Evolutionary conservation across 2,797 vertebrate genomes (phyloP).

Genomic region (Synaphobranchus kaupii): DNA sequence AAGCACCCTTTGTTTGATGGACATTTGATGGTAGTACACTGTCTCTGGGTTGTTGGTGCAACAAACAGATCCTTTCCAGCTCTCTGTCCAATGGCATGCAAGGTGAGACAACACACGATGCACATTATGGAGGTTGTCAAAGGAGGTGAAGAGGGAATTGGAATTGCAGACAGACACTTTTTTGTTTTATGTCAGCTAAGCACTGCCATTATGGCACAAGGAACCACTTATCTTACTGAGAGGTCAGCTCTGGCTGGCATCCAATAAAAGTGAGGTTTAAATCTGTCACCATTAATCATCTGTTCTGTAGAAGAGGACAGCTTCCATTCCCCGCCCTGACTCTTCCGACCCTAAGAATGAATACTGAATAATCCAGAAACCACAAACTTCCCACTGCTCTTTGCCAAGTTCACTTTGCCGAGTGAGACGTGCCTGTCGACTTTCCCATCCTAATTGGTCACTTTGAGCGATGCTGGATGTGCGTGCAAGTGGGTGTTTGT

Average conservation of each 20-base stretch:
- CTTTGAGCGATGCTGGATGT: slow-evolving; percentile 4
- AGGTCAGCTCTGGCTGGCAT: background rate
- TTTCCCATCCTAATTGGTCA: background rate
- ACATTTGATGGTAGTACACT: background rate
- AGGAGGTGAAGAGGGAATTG: background rate
- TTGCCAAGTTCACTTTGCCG: background rate
- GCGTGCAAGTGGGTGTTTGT: background rate
- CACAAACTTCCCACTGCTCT: background rate
- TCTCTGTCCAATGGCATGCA: background rate
- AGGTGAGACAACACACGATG: background rate
- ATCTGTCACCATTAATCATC: slow-evolving; percentile 5
- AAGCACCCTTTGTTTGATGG: background rate
- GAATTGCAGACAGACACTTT: background rate
- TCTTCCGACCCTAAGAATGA: background rate
- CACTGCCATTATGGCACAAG: background rate
- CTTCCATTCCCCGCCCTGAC: background rate
- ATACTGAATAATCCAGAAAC: background rate
- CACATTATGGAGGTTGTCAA: background rate
- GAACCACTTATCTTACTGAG: background rate
- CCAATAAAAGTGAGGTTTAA: background rate
- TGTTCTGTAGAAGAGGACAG: background rate
- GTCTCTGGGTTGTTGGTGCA: background rate
- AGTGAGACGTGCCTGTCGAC: background rate
- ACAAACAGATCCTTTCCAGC: background rate
- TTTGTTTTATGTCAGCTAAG: background rate